Conservation (phyloP, 2,113 vertebrate species). For the Myotis lucifugus region DNA sequence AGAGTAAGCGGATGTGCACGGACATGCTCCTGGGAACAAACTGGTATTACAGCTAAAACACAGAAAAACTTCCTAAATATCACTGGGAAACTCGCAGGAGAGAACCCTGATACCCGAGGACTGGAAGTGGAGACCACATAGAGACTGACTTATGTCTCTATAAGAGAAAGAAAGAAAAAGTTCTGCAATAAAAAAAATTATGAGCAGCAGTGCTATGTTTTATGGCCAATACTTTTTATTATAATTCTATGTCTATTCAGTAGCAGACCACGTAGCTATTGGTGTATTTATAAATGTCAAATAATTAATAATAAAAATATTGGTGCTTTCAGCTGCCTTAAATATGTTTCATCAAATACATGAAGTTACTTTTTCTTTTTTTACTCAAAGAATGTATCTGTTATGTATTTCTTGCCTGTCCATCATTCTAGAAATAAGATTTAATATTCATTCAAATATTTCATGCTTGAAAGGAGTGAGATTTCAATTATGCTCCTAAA, state of each 20-base stretch:
- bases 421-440: neutral
- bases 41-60: too few relatives aligned
- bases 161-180: too few relatives aligned
- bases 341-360: neutral
- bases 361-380: neutral
- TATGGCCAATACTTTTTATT: neutral
- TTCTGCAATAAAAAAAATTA: neutral
- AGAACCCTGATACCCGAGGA: too few relatives aligned
- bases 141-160: too few relatives aligned
- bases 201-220: neutral
- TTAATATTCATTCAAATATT: neutral
- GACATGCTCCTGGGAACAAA: too few relatives aligned
- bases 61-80: too few relatives aligned
- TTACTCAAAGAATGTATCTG: neutral
- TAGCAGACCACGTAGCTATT: neutral
- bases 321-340: neutral
- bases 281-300: neutral
- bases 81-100: too few relatives aligned
- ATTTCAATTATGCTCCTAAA: neutral
- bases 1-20: too few relatives aligned
- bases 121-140: too few relatives aligned
- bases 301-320: neutral
- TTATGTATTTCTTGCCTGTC: neutral
- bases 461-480: neutral
- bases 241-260: neutral